Evolutionary conservation across 2,888 invertebrate genomes (phyloP), one percentile per base, ranked within the genome.

Genomic region (Pocota personata): DNA sequence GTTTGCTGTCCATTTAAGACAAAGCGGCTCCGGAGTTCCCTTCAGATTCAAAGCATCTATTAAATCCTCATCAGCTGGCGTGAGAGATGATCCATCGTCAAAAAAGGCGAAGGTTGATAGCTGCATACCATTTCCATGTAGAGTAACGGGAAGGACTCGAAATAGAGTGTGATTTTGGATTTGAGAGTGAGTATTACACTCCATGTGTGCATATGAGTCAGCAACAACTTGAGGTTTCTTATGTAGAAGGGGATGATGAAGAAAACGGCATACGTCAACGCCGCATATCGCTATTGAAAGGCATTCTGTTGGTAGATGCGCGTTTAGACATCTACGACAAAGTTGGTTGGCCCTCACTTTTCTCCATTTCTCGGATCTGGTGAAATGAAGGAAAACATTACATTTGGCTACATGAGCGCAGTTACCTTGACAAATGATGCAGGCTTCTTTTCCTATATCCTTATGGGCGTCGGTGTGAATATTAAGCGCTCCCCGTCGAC

Each of bases 61-160:
- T 27, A 83, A 55, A 14, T 69, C 76, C 67, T 83, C 76, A 19
- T 87, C 80, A 40, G 67, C 69, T 27, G 87, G 24, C 32, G 87
- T 86, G 35, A 82, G 50, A 32, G 73, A 87, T 7, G 83, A 87
- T 3, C 83, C 87, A 10, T 87, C 83, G 46, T 82, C 69, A 48
- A 87, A 40, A 67, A 87, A 80, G 12, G 75, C 83, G 43, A 55
- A 87, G 19, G 78, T 87, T 60, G 79, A 35, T 37, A 83, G 14
- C 40, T 52, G 19, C 19, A 43, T 73, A 8, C 52, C 24, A 4
- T 24, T 79, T 10, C 67, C 79, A 37, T 86, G 64, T 16, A 76
- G 43, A 0, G 62, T 60, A 2, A 87, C 80, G 6, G 86, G 86
- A 12, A 87, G n/a, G 4, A 79, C 72, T 58, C 82, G 58, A 48